Evolutionary conservation across 2,113 vertebrate genomes (phyloP), one percentile per base, ranked within the genome.

Genomic region (Ornithorhynchus anatinus): DNA sequence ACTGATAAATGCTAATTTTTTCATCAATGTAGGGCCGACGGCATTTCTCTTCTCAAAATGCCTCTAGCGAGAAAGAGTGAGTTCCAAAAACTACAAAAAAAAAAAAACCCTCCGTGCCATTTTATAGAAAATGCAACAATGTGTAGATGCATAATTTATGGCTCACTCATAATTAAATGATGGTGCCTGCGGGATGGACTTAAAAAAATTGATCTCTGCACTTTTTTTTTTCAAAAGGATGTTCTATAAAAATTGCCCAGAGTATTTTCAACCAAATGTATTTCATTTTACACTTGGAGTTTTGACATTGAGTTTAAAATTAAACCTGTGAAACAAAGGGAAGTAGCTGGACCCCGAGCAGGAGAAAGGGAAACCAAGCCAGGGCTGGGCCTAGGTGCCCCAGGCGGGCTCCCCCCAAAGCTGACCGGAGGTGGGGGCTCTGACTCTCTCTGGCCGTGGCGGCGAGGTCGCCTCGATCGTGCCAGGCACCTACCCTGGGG

Each of bases 121-220:
- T 89, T 86, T 90, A 85, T 87, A 91, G 91, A 90, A 90, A 87
- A 92, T 86, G 91, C 92, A 94, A 94, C 93, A 94, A 93, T 92
- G 92, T 92, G 87, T 85, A 75, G 76, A 93, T 94, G 91, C 92
- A 94, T 94, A 94, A 94, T 94, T 94, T 93, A 94, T 94, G 85
- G 86, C 90, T 88, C 62, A 71, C 86, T 94, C 93, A 94, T 94
- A 94, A 94, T 94, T 94, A 94, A 94, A 93, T 94, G 92, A 94
- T 94, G 89, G 88, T 71, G 93, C 94, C 94, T 91, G 80, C 76
- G 82, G 92, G 90, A 76, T 89, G 91, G 91, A 91, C 94, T 93
- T 92, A 89, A 94, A 94, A 94, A 94, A 94, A 93, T 90, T 92
- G 89, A 92, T 93, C 90, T 86, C 81, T 91, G 89, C 89, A 86